Percentiles rank a stretch among this genome's conserved stretches.
These are phyloP conservation scores for Tuberolachnus salignus DNA, from an alignment of 2,888 invertebrate genomes.

Conservation along the genomic window DNA sequence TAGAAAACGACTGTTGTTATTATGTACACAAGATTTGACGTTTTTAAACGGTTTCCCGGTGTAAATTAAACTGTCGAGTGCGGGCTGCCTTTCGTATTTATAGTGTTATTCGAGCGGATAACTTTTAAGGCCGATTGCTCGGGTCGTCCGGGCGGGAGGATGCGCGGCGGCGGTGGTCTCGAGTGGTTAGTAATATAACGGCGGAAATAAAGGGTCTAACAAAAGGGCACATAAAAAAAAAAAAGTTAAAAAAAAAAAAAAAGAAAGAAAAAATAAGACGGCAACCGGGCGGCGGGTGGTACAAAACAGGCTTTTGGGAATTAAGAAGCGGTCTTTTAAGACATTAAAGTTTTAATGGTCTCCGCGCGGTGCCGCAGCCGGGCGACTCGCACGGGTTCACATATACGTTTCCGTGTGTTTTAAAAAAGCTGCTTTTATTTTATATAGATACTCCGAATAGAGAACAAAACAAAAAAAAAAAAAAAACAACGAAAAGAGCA, in stretches of 20 bases:
- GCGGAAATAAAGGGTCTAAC: background rate
- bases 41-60: too few species aligned
- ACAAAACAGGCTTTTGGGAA: conserved; percentile 46
- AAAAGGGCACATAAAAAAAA: too few species aligned
- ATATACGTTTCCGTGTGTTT: background rate
- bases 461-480: too few species aligned
- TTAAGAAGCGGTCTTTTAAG: conserved; percentile 48
- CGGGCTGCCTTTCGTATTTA: too few species aligned
- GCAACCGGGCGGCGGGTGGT: background rate
- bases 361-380: background rate
- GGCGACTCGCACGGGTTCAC: background rate
- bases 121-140: background rate
- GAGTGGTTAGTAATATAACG: background rate
- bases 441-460: too few species aligned
- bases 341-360: conserved; percentile 52
- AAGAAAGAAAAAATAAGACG: background rate
- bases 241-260: background rate
- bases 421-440: background rate
- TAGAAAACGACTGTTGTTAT: too few species aligned
- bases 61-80: too few species aligned
- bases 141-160: background rate
- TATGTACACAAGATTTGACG: too few species aligned
- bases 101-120: background rate
- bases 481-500: too few species aligned
- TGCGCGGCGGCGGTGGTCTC: background rate